Conservation (phyloP, 2,888 invertebrate genomes). For the Leptogaster cylindrica region DNA sequence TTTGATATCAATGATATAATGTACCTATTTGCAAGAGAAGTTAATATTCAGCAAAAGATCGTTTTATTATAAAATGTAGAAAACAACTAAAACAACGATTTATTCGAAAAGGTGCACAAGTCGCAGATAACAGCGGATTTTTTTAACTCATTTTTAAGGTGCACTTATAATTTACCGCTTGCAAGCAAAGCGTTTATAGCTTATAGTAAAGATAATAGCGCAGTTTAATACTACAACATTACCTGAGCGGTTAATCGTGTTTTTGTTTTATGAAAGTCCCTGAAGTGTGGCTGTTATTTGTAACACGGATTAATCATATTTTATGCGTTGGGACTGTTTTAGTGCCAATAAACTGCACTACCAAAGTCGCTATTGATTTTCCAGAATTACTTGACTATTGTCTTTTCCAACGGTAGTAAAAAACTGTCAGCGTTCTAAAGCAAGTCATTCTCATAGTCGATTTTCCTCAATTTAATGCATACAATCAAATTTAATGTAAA, state of each 20-base stretch:
- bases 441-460: slow-evolving; percentile 1
- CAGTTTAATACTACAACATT: no score
- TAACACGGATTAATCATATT: not conserved
- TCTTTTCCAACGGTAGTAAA: not conserved
- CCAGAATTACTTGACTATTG: slow-evolving; percentile 2
- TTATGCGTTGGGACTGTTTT: not conserved
- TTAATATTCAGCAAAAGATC: no score
- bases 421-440: not conserved
- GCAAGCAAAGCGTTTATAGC: no score
- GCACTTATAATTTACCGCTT: no score
- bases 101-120: no score
- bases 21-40: no score
- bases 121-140: no score
- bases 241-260: not conserved
- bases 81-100: no score
- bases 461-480: slow-evolving; percentile 8
- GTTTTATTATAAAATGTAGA: no score
- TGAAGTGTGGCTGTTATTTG: not conserved
- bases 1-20: no score
- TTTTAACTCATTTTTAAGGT: no score
- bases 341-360: not conserved
- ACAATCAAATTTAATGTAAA: slow-evolving; percentile 4
- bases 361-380: not conserved
- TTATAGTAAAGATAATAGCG: no score
- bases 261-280: not conserved